Percentiles rank a stretch among this genome's conserved stretches.
These are phyloP conservation scores for Darevskia nairensis DNA, from an alignment of 2,797 vertebrate genomes.

Conservation along the genomic window DNA sequence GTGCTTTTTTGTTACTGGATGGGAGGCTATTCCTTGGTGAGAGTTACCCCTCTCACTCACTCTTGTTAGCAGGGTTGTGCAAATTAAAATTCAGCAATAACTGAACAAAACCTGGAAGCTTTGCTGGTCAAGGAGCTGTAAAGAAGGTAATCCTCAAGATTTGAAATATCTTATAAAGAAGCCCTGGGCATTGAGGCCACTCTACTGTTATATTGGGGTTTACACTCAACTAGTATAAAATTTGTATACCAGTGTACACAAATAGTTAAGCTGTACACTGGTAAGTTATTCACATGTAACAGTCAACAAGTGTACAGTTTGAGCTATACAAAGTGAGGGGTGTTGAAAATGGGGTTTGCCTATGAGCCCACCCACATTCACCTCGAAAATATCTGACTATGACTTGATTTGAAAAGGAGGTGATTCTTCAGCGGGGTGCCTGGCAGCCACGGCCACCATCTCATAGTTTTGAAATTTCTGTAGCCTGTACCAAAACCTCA, in stretches of 20 bases:
- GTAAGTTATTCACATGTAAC: too few relatives aligned
- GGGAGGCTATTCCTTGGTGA: too few relatives aligned
- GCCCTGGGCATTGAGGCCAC: neutral
- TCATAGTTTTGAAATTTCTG: neutral
- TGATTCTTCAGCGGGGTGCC: neutral
- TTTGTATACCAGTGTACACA: too few relatives aligned
- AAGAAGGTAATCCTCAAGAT: neutral
- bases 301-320: too few relatives aligned
- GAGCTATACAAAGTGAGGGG: too few relatives aligned
- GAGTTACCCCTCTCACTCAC: too few relatives aligned
- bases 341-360: too few relatives aligned
- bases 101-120: neutral
- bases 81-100: neutral
- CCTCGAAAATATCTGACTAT: too few relatives aligned
- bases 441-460: neutral
- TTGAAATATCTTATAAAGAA: neutral
- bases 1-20: neutral
- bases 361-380: too few relatives aligned
- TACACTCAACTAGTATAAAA: too few relatives aligned
- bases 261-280: too few relatives aligned
- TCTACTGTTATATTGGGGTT: too few relatives aligned
- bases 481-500: neutral
- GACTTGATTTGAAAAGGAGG: neutral
- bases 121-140: neutral
- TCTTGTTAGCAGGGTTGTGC: neutral